Conservation (phyloP, 2,888 invertebrate genomes). For the Chaetoderma sp. region DNA sequence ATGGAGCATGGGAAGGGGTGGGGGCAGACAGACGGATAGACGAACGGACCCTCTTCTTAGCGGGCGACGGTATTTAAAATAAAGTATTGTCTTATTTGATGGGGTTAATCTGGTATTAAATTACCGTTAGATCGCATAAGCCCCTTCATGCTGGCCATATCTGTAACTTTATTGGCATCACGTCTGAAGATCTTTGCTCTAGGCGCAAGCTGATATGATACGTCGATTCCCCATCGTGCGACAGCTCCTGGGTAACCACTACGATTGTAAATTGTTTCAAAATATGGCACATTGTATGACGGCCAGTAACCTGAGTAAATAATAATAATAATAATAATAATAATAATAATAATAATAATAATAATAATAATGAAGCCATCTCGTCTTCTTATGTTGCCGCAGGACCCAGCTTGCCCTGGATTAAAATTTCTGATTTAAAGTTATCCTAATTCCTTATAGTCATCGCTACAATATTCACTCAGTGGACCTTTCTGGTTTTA, state of each 20-base stretch:
- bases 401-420: not conserved
- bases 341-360: not conserved
- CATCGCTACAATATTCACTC: too few relatives aligned
- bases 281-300: constrained; percentile 68
- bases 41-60: not conserved
- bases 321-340: not conserved
- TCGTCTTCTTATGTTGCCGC: too few relatives aligned
- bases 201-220: constrained; percentile 64
- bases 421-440: too few relatives aligned
- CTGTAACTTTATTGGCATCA: constrained; percentile 57
- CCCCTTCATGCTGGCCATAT: constrained; percentile 55
- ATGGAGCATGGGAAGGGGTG: not conserved
- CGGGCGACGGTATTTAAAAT: too few relatives aligned
- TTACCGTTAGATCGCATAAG: constrained; percentile 67
- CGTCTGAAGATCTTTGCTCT: constrained; percentile 68
- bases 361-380: too few relatives aligned
- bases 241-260: constrained; percentile 65
- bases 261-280: constrained; percentile 61
- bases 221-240: constrained; percentile 52
- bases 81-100: too few relatives aligned
- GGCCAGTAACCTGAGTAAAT: constrained; percentile 62
- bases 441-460: too few relatives aligned
- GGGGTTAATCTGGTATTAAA: too few relatives aligned
- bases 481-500: too few relatives aligned
- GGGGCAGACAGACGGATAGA: not conserved